phyloP scores from a whole-genome alignment of 2,113 vertebrate genomes.

The Cephalopholis sonnerati region DNA sequence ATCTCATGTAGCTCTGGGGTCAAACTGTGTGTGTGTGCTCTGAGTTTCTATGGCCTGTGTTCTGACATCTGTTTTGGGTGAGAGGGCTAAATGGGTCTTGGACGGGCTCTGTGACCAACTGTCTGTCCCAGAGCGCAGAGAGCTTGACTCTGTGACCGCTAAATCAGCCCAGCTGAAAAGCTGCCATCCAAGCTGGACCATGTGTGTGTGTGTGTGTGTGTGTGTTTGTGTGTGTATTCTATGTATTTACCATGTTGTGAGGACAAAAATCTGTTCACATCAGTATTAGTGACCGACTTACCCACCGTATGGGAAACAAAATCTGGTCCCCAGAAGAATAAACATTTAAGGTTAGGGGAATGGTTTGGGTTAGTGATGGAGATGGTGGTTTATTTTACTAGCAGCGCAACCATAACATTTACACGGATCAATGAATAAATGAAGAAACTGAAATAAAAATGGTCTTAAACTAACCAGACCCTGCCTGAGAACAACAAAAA shows the following conservation, averaged over 20 bases:
- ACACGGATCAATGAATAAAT: background rate
- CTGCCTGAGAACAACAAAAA: background rate
- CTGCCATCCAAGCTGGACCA: slow-evolving; percentile 37
- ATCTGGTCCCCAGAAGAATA: background rate
- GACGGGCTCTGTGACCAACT: slow-evolving; percentile 58
- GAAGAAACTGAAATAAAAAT: background rate
- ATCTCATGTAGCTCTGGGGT: background rate
- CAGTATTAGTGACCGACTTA: background rate
- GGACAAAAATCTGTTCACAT: slow-evolving; percentile 24
- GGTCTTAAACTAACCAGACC: background rate
- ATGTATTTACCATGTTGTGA: slow-evolving; percentile 15
- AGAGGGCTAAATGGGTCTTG: slow-evolving; percentile 64
- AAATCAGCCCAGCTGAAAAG: slow-evolving; percentile 56
- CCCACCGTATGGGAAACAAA: background rate
- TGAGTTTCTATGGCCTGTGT: slow-evolving; percentile 1
- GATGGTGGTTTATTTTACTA: background rate
- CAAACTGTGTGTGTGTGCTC: slow-evolving; percentile 12
- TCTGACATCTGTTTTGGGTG: slow-evolving; percentile 73
- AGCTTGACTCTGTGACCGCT: slow-evolving; percentile 60
- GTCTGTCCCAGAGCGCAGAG: slow-evolving; percentile 60
- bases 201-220: background rate
- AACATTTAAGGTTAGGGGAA: background rate
- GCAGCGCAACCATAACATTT: background rate
- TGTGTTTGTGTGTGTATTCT: slow-evolving; percentile 20
- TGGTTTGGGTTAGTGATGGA: background rate